A percentile compares a stretch with the other conserved stretches of the same genome.
Conservation (phyloP, 2,888 invertebrate genomes). For the Pollenia griseotomentosa region DNA sequence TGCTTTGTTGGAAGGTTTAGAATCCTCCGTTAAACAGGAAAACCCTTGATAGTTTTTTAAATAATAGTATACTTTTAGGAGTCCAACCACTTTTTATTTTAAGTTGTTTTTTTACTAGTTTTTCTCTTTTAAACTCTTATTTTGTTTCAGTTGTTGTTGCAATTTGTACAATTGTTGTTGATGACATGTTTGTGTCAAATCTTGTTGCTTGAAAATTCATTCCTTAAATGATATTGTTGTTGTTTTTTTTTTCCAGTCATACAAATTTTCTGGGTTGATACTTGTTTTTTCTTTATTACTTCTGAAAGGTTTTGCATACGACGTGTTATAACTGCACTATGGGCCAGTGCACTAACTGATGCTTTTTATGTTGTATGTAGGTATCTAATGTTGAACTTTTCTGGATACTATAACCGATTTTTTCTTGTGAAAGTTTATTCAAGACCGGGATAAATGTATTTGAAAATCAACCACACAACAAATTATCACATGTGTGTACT, state of each 20-base stretch:
- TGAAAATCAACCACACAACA: no score
- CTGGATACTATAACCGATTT: no score
- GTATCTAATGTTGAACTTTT: no score
- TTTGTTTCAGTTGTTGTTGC: slow-evolving; percentile 32
- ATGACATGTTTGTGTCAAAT: slow-evolving; percentile 57
- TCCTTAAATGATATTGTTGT: not conserved
- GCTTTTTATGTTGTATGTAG: not conserved
- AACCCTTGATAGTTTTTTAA: no score
- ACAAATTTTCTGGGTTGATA: slow-evolving; percentile 19
- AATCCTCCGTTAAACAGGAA: no score
- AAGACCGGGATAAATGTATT: no score
- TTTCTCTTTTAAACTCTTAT: not conserved
- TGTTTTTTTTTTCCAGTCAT: slow-evolving; percentile 2
- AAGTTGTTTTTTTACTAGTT: not conserved
- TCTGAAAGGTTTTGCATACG: not conserved
- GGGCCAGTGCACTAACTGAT: not conserved
- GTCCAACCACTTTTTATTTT: not conserved
- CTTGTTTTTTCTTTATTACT: slow-evolving; percentile 8
- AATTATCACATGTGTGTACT: no score
- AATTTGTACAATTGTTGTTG: slow-evolving; percentile 45
- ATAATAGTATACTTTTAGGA: no score
- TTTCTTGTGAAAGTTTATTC: no score
- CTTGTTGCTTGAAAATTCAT: slow-evolving; percentile 29
- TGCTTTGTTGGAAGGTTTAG: no score
- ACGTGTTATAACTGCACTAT: not conserved